Base-by-base conservation (phyloP, 92 coral and sea anemone species). In the Parazoanthus darwini region DNA sequence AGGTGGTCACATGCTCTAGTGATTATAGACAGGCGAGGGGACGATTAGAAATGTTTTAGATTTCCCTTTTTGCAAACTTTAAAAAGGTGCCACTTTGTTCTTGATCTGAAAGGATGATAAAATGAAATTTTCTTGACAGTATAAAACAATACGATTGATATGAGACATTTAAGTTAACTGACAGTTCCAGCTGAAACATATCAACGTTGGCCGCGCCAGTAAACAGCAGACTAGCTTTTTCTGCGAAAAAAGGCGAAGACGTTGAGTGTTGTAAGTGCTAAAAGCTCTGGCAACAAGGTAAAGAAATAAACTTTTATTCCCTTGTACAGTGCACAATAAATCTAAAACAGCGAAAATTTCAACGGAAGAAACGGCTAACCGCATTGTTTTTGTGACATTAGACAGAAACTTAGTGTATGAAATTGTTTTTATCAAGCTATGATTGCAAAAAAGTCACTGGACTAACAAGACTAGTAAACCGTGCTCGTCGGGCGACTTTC, bases 71-170 rank as follows among this genome's bases (percentile, higher is more conserved):
- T 72, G 44, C n/a, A 76, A 76, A 76, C 46, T 18, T 3, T 22
- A 5, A 10, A 46, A 44, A 11, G 29, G 70, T 18, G 3, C 16
- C 39, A 5, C 48, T 37, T n/a, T 84, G 14, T 18, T 44, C 42
- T 29, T 46, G 25, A 8, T 26, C 42, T 33, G 46, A 9, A 33
- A 71, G 42, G 35, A 71, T 68, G 74, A 71, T 74, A 71, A 68
- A 71, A 48, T 35, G 78, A 26, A 23, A 68, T 16, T 84, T 22
- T 11, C 78, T 72, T 18, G 33, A 84, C 29, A 25, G 87, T 70
- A 84, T 39, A 39, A 39, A 84, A 84, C 79, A 71, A 84, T 44
- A 20, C 2, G 37, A 33, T 74, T 79, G 56, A 84, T 84, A 84
- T 46, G 66, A 72, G 48, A 50, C 78, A 56, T 72, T 70, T 84